These are phyloP conservation scores for Propsilocerus akamusi DNA, from an alignment of 1,140 invertebrate species.

Conservation along the genomic window DNA sequence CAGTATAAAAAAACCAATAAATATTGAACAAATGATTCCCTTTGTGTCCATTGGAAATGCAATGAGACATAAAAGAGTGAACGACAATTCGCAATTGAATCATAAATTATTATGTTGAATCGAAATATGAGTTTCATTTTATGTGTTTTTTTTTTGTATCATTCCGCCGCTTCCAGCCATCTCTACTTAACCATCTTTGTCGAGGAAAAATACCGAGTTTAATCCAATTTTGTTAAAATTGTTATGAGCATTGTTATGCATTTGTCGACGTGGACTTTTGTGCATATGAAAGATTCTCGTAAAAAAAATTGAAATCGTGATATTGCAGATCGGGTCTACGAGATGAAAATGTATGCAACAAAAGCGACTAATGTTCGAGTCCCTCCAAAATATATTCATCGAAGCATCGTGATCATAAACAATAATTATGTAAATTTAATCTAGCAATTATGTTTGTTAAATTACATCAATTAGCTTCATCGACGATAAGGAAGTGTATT, in stretches of 20 bases:
- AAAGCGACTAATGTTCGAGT: no score
- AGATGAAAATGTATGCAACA: conserved; percentile 1
- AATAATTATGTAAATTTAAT: conserved; percentile 1
- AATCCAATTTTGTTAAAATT: no score
- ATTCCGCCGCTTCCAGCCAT: neutral
- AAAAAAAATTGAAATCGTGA: no score
- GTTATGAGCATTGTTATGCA: no score
- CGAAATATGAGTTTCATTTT: neutral
- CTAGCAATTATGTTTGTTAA: neutral
- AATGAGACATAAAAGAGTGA: neutral
- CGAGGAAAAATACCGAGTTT: no score
- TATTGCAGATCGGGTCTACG: no score
- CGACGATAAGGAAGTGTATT: neutral
- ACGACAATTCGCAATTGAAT: conserved; percentile 3
- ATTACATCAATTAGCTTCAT: conserved; percentile 1
- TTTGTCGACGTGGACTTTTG: neutral
- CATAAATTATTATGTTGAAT: conserved; percentile 3
- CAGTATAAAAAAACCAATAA: neutral
- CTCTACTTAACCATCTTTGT: no score
- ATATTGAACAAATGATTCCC: conserved; percentile 3
- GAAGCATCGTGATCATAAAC: neutral
- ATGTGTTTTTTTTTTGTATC: neutral
- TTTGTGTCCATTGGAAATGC: neutral
- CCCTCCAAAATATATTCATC: no score
- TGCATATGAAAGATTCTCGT: neutral